Evolutionary conservation across 1,140 invertebrate species (phyloP).

Genomic region (Agrypnia vestita): DNA sequence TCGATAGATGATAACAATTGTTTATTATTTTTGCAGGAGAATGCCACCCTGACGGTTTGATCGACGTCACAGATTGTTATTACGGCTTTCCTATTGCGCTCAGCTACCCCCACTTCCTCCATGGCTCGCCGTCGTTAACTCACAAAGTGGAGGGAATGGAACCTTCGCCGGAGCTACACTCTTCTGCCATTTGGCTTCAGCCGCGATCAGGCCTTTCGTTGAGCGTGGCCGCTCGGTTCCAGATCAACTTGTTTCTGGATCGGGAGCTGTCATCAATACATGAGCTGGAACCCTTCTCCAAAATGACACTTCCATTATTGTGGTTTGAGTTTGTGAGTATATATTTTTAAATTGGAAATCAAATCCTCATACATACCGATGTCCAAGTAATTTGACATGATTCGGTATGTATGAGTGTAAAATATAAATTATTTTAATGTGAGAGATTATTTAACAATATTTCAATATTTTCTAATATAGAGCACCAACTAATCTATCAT

Average conservation of each 20-base stretch:
- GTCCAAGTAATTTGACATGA: too few relatives aligned
- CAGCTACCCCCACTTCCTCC: constrained; percentile 92
- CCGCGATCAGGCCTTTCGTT: constrained; percentile 84
- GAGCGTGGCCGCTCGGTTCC: constrained; percentile 82
- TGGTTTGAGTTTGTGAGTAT: constrained; percentile 90
- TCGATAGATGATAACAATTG: neutral
- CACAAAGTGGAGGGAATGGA: constrained; percentile 81
- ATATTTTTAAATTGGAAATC: neutral
- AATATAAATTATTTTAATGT: too few relatives aligned
- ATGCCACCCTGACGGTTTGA: constrained; percentile 81
- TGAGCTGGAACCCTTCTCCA: constrained; percentile 76
- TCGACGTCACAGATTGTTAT: constrained; percentile 87
- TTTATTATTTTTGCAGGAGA: constrained; percentile 65
- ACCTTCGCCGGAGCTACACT: constrained; percentile 73
- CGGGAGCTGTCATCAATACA: constrained; percentile 78
- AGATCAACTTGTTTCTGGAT: constrained; percentile 88
- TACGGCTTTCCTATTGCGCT: constrained; percentile 89
- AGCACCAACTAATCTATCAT: too few relatives aligned
- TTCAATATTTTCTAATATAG: too few relatives aligned
- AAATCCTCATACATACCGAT: constrained; percentile 15
- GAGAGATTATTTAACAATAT: too few relatives aligned
- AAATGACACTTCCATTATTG: constrained; percentile 82
- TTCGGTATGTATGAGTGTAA: too few relatives aligned
- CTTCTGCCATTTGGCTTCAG: constrained; percentile 66
- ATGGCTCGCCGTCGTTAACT: constrained; percentile 79